Base-by-base conservation (phyloP, 2,888 invertebrate genomes). In the Andrena dorsata region DNA sequence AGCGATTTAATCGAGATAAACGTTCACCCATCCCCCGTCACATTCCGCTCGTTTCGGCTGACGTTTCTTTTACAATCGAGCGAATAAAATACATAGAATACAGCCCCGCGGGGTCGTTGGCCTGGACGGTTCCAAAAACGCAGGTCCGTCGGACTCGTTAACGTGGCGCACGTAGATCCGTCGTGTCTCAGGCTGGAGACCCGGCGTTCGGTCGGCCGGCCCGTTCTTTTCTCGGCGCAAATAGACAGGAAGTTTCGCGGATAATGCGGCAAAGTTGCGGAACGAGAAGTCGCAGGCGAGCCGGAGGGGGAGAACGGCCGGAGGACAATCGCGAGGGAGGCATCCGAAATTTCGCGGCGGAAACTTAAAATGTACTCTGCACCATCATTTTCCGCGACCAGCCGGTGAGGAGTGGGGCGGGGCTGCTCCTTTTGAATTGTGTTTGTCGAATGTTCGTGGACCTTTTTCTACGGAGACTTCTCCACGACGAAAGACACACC, bases 291-390 rank as follows among this genome's bases (percentile, higher is more conserved):
- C 35, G 23, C 23, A 1, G 51, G 20, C 30, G 32, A 20, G 53
- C 64, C 53, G 72, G 26, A 47, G 49, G 28, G 28, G 35, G 60
- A 51, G 70, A 26, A 56, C 56, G 30, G 61, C 13, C 49, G 47
- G 58, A 26, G 76, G 68, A 77, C 70, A 73, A 77, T 73, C 58
- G 74, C 56, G 47, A 49, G 71, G 32, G 65, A 64, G 3, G 69
- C 65, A 74, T 76, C 51, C 72, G 66, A 82, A 76, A 82, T 82
- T 75, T 82, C 49, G 68, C 64, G 70, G 41, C 51, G 69, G 41
- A 65, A 82, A 81, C 79, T 83, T 83, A 35, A 79, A 83, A 78
- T 72, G 66, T 65, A 53, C 75, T 75, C 51, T 26, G 58, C 23
- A 23, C 60, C 81, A 16, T 20, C 26, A 58, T 72, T 80, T 64